Evolutionary conservation across 1,140 invertebrate species (phyloP).

Genomic region (Achroia grisella): DNA sequence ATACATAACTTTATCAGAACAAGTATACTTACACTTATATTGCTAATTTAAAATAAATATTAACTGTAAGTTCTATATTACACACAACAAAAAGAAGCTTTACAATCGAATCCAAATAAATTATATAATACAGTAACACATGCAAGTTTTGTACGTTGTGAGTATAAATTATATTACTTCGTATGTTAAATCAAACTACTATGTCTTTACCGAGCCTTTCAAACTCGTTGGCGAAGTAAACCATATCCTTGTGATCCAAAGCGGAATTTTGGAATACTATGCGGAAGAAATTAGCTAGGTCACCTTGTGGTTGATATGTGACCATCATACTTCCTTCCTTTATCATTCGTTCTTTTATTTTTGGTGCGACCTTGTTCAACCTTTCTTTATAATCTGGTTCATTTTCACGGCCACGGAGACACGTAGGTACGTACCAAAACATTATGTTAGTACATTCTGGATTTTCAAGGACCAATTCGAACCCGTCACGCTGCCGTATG

Average conservation of each 20-base stretch:
- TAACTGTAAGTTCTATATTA: too few species aligned
- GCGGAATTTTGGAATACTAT: constrained; percentile 94
- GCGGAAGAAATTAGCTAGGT: constrained; percentile 93
- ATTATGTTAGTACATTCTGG: constrained; percentile 96
- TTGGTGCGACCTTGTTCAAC: constrained; percentile 89
- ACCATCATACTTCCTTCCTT: constrained; percentile 95
- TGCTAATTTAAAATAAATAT: too few species aligned
- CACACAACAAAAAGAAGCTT: not conserved
- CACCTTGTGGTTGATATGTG: constrained; percentile 91
- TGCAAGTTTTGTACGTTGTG: constrained; percentile 20
- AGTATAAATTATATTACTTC: constrained; percentile 6
- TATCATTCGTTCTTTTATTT: constrained; percentile 96
- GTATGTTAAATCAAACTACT: constrained; percentile 12
- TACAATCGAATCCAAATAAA: not conserved
- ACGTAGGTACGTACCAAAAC: constrained; percentile 95
- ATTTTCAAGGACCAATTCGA: constrained; percentile 82
- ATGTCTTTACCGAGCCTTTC: constrained; percentile 84
- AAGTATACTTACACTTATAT: too few species aligned
- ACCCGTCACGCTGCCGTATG: constrained; percentile 81
- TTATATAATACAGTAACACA: constrained; percentile 39
- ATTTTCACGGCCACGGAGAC: constrained; percentile 77
- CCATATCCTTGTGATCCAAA: constrained; percentile 85
- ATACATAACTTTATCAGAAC: too few species aligned
- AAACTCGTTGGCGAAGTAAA: constrained; percentile 90
- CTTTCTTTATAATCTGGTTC: constrained; percentile 78